These are phyloP conservation scores for Zaprionus lineosus DNA, from an alignment of 2,888 invertebrate species.

Conservation along the genomic window DNA sequence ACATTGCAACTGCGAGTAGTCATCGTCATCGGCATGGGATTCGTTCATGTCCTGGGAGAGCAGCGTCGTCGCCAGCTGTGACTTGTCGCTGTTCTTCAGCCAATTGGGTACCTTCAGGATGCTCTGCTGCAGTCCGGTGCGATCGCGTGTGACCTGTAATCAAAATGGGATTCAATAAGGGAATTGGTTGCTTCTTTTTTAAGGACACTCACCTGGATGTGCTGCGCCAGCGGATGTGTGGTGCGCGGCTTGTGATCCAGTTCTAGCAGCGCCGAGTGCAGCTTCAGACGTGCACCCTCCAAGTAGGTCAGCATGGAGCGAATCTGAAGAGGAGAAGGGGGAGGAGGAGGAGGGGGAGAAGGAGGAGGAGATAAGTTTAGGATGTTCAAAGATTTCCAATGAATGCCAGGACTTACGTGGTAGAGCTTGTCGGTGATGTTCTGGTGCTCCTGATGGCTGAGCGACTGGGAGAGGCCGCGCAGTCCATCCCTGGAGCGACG, in stretches of 20 bases:
- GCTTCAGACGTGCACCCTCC: conserved; percentile 94
- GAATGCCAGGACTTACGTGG: conserved; percentile 87
- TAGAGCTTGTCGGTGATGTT: conserved; percentile 96
- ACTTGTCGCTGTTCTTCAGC: conserved; percentile 82
- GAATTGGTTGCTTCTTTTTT: neutral
- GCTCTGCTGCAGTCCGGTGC: conserved; percentile 94
- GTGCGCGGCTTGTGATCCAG: conserved; percentile 90
- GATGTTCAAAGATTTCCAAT: no score
- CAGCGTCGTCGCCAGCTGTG: conserved; percentile 42
- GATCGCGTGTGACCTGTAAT: conserved; percentile 90
- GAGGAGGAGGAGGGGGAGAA: no score
- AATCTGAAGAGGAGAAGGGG: conserved; percentile 86
- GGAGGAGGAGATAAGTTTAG: no score
- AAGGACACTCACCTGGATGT: conserved; percentile 90
- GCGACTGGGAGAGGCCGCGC: conserved; percentile 93
- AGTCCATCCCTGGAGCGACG: conserved; percentile 93
- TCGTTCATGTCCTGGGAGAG: conserved; percentile 42
- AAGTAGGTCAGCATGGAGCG: conserved; percentile 95
- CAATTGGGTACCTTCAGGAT: conserved; percentile 88
- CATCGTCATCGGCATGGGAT: conserved; percentile 45
- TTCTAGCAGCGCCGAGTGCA: conserved; percentile 91
- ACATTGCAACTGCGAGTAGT: conserved; percentile 37
- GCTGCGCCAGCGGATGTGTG: conserved; percentile 91
- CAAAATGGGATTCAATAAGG: neutral
- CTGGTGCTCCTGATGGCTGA: conserved; percentile 95